Percentiles rank a stretch among this genome's conserved stretches.
phyloP scores from a whole-genome alignment of 1,140 invertebrate genomes.

The Trichonephila clavipes region DNA sequence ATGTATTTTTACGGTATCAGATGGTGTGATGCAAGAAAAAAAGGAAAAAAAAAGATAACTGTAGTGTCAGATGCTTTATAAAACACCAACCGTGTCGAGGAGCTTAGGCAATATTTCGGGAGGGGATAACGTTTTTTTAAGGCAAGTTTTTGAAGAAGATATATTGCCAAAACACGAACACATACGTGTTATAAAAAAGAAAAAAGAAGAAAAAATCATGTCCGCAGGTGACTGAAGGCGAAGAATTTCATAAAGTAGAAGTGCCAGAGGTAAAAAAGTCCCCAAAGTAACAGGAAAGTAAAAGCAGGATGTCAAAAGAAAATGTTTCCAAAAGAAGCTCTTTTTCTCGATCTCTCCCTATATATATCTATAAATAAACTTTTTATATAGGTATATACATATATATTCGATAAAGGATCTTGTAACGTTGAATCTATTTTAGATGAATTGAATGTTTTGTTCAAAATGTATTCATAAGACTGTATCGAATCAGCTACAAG shows the following conservation, averaged over 20 bases:
- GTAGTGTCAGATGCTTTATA: not conserved
- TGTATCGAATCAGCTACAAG: too few species aligned
- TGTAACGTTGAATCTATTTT: not conserved
- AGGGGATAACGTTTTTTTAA: conserved; percentile 1
- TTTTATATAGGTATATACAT: not conserved
- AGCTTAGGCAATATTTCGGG: not conserved
- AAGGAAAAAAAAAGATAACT: not conserved
- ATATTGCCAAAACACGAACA: not conserved
- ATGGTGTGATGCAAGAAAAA: not conserved
- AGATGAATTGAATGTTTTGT: not conserved
- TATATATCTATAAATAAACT: not conserved
- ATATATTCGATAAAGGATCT: not conserved
- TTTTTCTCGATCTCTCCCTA: not conserved
- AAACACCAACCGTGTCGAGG: not conserved
- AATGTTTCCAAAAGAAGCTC: not conserved
- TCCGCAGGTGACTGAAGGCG: conserved; percentile 22
- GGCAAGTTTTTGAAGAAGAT: conserved; percentile 12
- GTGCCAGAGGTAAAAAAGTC: not conserved
- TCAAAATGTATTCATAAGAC: too few species aligned
- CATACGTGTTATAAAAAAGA: too few species aligned
- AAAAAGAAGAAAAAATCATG: not conserved
- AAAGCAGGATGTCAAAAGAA: conserved; percentile 24
- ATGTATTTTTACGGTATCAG: not conserved
- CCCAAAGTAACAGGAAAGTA: conserved; percentile 15
- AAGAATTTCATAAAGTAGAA: not conserved